These are phyloP conservation scores for Ectropis crepuscularia DNA, from an alignment of 2,888 invertebrate species.

Conservation along the genomic window DNA sequence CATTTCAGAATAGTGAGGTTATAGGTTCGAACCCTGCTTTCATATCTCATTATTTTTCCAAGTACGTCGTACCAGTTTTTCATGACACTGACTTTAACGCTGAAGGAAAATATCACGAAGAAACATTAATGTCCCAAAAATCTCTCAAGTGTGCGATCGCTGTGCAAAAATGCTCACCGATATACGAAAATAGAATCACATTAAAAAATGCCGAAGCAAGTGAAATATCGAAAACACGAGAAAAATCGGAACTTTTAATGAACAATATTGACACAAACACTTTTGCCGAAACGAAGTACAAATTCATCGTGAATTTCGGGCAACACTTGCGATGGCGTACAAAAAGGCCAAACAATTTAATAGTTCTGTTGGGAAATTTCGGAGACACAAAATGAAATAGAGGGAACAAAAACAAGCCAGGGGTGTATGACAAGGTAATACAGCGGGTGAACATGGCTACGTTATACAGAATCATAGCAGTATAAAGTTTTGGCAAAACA, in stretches of 20 bases:
- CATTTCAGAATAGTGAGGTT: too few relatives aligned
- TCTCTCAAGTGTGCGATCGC: too few relatives aligned
- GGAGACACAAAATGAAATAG: constrained; percentile 47
- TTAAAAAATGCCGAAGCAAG: too few relatives aligned
- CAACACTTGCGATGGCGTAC: constrained; percentile 41
- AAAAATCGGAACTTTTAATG: background rate
- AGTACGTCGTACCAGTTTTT: too few relatives aligned
- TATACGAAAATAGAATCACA: too few relatives aligned
- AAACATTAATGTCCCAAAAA: too few relatives aligned
- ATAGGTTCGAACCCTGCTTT: too few relatives aligned
- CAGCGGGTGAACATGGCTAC: constrained; percentile 44
- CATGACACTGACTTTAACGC: too few relatives aligned
- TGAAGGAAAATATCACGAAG: too few relatives aligned
- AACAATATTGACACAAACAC: constrained; percentile 11
- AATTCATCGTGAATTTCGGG: constrained; percentile 40
- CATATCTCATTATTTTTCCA: too few relatives aligned
- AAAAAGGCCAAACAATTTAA: constrained; percentile 46
- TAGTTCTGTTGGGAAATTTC: constrained; percentile 51
- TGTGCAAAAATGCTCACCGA: too few relatives aligned
- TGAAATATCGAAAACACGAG: too few relatives aligned
- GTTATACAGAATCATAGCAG: constrained; percentile 4
- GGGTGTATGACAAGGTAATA: constrained; percentile 50
- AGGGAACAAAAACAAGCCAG: constrained; percentile 41
- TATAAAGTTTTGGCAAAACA: background rate
- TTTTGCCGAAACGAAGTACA: constrained; percentile 29